Percentiles rank a stretch among this genome's conserved stretches.
These are phyloP conservation scores for Agrochola lota DNA, from an alignment of 2,888 invertebrate genomes.

Conservation along the genomic window DNA sequence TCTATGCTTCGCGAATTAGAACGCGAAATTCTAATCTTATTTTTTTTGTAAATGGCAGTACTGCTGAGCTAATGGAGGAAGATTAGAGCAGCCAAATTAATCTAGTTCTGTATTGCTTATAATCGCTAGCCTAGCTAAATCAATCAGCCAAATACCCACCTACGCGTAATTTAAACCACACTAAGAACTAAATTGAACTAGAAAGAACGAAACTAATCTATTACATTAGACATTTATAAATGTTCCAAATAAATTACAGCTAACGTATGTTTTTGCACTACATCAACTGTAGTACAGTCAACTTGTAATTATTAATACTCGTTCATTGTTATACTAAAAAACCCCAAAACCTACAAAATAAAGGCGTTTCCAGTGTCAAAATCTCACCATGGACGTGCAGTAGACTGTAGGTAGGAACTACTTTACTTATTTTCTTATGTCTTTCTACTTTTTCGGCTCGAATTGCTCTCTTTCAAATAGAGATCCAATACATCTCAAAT, in stretches of 20 bases:
- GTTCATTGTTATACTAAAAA: too few relatives aligned
- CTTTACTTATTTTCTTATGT: too few relatives aligned
- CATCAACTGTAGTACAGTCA: too few relatives aligned
- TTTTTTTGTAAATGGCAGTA: background rate
- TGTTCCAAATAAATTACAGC: too few relatives aligned
- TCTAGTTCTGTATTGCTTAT: background rate
- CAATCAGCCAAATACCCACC: background rate
- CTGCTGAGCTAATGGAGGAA: background rate
- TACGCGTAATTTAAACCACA: background rate
- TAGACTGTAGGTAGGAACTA: too few relatives aligned
- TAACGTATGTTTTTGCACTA: too few relatives aligned
- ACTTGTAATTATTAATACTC: too few relatives aligned
- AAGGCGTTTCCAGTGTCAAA: too few relatives aligned
- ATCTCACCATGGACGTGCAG: too few relatives aligned
- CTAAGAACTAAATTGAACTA: background rate
- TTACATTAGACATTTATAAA: background rate
- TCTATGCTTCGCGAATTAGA: too few relatives aligned
- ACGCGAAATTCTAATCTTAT: too few relatives aligned
- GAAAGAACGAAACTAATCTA: background rate
- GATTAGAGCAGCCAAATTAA: background rate
- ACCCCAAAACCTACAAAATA: too few relatives aligned
- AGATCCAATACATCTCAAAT: conserved; percentile 26
- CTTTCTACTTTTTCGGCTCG: background rate
- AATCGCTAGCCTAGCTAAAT: background rate
- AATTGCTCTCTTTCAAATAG: background rate